phyloP scores from a whole-genome alignment of 2,888 invertebrate genomes.

The Aspidiotus destructor region DNA sequence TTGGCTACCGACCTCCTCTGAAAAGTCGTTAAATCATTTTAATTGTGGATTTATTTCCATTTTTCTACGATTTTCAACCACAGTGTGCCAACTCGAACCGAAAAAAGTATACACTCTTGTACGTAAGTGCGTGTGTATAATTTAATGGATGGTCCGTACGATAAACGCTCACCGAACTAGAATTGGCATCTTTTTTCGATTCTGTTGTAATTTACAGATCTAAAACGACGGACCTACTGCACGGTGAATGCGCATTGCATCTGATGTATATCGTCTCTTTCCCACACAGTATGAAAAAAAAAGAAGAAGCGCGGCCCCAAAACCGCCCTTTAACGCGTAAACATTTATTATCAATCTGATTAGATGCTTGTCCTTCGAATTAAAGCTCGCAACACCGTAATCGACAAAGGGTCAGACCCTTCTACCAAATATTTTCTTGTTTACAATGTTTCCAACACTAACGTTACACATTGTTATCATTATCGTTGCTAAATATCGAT shows the following conservation, averaged over 20 bases:
- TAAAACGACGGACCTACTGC: too few species aligned
- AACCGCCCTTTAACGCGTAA: constrained; percentile 3
- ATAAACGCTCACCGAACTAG: too few species aligned
- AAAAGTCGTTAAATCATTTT: too few species aligned
- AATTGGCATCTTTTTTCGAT: too few species aligned
- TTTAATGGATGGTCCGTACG: too few species aligned
- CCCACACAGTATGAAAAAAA: background rate
- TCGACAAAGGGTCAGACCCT: constrained; percentile 11
- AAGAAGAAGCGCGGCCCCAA: background rate
- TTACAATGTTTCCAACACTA: constrained; percentile 23
- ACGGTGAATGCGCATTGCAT: background rate
- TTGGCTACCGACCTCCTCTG: too few species aligned
- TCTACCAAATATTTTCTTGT: constrained; percentile 8
- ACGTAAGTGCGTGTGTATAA: too few species aligned
- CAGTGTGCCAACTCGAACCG: too few species aligned
- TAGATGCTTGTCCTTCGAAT: constrained; percentile 12
- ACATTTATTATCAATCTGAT: constrained; percentile 20
- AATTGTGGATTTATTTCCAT: too few species aligned
- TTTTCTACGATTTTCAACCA: too few species aligned
- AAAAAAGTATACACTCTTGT: too few species aligned
- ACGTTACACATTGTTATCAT: constrained; percentile 22
- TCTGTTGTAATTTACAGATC: too few species aligned
- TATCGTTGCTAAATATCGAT: constrained; percentile 24
- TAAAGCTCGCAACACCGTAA: background rate
- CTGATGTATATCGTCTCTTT: constrained; percentile 4